Evolutionary conservation across 2,888 invertebrate genomes (phyloP).

Genomic region (Ormyrus labotus): DNA sequence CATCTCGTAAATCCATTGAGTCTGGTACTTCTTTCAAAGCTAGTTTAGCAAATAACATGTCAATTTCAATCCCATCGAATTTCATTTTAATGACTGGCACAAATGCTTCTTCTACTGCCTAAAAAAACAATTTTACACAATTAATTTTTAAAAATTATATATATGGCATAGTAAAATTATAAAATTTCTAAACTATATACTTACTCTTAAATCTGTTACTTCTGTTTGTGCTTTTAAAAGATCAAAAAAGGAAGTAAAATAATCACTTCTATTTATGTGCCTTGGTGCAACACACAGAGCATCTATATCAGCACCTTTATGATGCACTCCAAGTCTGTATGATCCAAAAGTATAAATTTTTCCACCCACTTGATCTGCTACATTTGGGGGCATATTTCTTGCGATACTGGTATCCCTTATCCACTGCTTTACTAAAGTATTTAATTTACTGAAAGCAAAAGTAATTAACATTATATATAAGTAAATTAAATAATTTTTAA

Average conservation of each 20-base stretch:
- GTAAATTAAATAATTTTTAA: too few species aligned
- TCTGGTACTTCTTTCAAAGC: slow-evolving; percentile 97
- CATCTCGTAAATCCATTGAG: slow-evolving; percentile 89
- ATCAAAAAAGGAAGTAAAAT: slow-evolving; percentile 97
- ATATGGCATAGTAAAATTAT: too few species aligned
- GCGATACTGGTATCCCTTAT: slow-evolving; percentile 91
- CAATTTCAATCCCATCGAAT: slow-evolving; percentile 98
- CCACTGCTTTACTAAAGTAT: slow-evolving; percentile 95
- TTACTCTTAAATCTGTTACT: slow-evolving; percentile 86
- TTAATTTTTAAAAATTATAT: background rate
- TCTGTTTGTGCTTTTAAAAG: slow-evolving; percentile 90
- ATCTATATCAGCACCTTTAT: slow-evolving; percentile 99
- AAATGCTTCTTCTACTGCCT: slow-evolving; percentile 97
- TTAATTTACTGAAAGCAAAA: slow-evolving; percentile 83
- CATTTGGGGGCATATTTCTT: slow-evolving; percentile 90
- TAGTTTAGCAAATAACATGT: slow-evolving; percentile 96
- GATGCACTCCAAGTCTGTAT: slow-evolving; percentile 95
- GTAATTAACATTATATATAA: too few species aligned
- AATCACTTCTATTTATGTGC: slow-evolving; percentile 95
- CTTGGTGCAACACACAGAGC: slow-evolving; percentile 98
- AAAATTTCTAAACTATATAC: slow-evolving; percentile 29
- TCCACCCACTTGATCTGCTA: slow-evolving; percentile 91
- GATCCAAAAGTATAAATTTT: slow-evolving; percentile 99
- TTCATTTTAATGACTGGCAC: slow-evolving; percentile 99
- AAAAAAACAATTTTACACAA: slow-evolving; percentile 18